Evolutionary conservation across 2,888 invertebrate species (phyloP).

Genomic region (Chaetoderma sp.): DNA sequence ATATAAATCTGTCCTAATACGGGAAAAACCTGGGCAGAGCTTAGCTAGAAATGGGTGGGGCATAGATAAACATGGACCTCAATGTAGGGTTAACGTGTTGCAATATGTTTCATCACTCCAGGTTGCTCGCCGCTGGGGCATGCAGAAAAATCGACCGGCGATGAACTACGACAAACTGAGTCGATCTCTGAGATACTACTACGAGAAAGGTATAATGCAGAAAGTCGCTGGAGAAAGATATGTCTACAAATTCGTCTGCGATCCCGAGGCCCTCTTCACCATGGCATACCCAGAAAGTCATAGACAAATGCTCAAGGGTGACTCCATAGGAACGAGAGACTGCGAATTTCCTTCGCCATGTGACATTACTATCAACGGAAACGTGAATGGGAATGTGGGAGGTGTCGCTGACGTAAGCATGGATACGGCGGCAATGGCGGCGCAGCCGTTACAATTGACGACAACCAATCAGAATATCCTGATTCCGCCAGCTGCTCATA

Average conservation of each 20-base stretch:
- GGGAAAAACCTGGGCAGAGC: too few relatives aligned
- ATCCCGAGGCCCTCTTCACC: conserved; percentile 75
- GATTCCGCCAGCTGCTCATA: conserved; percentile 12
- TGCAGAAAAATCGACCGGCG: conserved; percentile 95
- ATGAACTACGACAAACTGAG: conserved; percentile 98
- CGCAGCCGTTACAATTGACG: conserved; percentile 21
- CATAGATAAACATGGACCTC: too few relatives aligned
- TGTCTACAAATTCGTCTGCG: conserved; percentile 96
- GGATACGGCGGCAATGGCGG: conserved; percentile 24
- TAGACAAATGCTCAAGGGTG: conserved; percentile 59
- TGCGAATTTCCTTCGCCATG: too few relatives aligned
- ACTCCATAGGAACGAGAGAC: too few relatives aligned
- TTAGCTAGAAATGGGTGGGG: too few relatives aligned
- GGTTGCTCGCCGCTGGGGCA: conserved; percentile 95
- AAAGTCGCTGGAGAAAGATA: conserved; percentile 93
- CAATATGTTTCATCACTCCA: conserved; percentile 66
- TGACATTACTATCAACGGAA: too few relatives aligned
- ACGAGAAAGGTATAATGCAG: conserved; percentile 99
- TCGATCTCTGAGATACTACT: conserved; percentile 93
- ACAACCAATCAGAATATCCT: conserved; percentile 17
- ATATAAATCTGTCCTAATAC: too few relatives aligned
- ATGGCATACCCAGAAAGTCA: conserved; percentile 66
- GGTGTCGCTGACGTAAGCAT: neutral
- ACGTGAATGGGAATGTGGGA: neutral
- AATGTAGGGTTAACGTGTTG: too few relatives aligned